Evolutionary conservation across 2,888 invertebrate species (phyloP).

Genomic region (Limnephilus lunatus): DNA sequence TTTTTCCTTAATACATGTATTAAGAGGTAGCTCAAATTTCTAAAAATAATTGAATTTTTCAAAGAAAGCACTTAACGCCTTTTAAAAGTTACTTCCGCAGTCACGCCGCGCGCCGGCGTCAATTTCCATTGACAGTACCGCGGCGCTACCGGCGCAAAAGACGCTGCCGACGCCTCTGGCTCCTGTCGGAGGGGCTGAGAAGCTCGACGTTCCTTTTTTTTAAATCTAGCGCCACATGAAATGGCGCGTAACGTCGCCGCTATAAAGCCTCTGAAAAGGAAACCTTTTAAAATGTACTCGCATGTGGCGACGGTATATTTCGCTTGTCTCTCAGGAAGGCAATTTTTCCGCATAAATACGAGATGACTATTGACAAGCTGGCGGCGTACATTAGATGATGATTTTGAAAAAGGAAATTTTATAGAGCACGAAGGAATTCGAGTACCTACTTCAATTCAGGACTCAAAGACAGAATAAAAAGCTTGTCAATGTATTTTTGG

Average conservation of each 20-base stretch:
- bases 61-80: constrained; percentile 20
- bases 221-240: constrained; percentile 23
- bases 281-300: constrained; percentile 14
- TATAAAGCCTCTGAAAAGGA: background rate
- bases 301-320: background rate
- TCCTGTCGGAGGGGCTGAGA: background rate
- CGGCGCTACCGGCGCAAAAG: background rate
- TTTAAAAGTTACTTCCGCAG: background rate
- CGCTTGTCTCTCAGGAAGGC: constrained; percentile 8
- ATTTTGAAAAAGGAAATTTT: background rate
- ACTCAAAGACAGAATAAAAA: background rate
- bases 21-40: background rate
- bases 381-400: background rate
- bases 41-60: constrained; percentile 3
- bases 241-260: background rate
- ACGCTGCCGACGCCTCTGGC: background rate
- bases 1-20: background rate
- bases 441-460: background rate
- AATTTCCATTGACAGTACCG: background rate
- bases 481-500: background rate
- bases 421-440: background rate
- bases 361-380: constrained; percentile 19
- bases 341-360: constrained; percentile 27
- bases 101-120: background rate
- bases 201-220: background rate